Evolutionary conservation across 2,888 invertebrate species (phyloP).

Genomic region (Byasa hedistus): DNA sequence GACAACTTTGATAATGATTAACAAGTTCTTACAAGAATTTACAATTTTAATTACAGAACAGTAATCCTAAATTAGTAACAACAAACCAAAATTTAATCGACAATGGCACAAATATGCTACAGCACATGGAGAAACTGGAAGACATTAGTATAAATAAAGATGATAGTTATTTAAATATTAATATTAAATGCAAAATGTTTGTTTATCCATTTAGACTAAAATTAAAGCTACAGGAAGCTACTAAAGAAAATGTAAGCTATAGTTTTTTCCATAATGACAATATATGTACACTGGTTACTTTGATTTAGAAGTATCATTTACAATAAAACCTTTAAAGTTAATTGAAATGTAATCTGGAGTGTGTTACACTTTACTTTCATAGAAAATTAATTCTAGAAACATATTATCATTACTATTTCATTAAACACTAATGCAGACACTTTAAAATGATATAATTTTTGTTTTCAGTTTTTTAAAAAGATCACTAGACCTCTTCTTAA

Average conservation of each 20-base stretch:
- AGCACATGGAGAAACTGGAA: conserved; percentile 46
- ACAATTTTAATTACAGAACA: conserved; percentile 46
- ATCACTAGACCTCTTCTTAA: conserved; percentile 57
- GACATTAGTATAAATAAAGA: conserved; percentile 39
- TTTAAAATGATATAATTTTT: background rate
- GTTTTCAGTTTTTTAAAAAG: conserved; percentile 56
- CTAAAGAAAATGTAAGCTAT: conserved; percentile 55
- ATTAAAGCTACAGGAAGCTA: conserved; percentile 46
- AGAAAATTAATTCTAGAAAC: background rate
- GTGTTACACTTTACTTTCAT: background rate
- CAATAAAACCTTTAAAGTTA: no score
- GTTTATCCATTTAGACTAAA: conserved; percentile 50
- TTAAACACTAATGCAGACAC: background rate
- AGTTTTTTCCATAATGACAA: background rate
- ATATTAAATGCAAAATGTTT: conserved; percentile 42
- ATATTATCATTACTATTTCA: background rate
- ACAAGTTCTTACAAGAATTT: background rate
- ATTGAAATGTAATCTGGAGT: no score
- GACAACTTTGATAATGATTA: no score
- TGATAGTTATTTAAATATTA: conserved; percentile 39
- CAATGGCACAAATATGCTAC: conserved; percentile 50
- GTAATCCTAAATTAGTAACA: conserved; percentile 53
- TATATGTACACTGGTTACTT: background rate
- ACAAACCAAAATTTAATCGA: conserved; percentile 46
- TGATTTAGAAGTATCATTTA: no score